These are phyloP conservation scores for Monopterus albus DNA, from an alignment of 2,113 vertebrate species.

Conservation along the genomic window DNA sequence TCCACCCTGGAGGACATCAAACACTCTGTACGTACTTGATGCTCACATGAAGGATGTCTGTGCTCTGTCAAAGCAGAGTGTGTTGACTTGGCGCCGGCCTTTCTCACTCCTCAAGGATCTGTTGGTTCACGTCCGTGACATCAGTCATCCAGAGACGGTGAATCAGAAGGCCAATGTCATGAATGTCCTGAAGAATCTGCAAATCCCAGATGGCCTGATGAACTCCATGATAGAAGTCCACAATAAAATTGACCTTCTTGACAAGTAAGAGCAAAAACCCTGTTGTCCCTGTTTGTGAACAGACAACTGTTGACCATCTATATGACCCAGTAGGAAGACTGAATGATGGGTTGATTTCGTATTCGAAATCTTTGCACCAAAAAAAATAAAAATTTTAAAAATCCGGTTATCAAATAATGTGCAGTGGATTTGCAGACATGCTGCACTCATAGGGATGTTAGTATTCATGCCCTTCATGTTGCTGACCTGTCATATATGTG, in stretches of 20 bases:
- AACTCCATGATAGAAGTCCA: slow-evolving; percentile 91
- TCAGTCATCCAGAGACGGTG: slow-evolving; percentile 89
- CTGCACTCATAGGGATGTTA: too few species aligned
- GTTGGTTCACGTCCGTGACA: slow-evolving; percentile 91
- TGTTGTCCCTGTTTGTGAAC: neutral
- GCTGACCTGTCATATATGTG: too few species aligned
- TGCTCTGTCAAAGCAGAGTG: neutral
- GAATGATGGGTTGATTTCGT: too few species aligned
- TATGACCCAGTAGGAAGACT: too few species aligned
- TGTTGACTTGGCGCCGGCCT: neutral
- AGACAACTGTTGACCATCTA: too few species aligned
- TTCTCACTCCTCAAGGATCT: slow-evolving; percentile 83
- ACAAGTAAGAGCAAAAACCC: slow-evolving; percentile 77
- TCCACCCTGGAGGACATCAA: slow-evolving; percentile 92
- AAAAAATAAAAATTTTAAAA: too few species aligned
- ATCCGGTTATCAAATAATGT: too few species aligned
- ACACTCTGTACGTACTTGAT: slow-evolving; percentile 83
- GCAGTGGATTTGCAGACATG: too few species aligned
- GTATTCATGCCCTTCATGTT: too few species aligned
- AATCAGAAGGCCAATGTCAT: slow-evolving; percentile 92
- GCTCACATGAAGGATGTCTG: neutral
- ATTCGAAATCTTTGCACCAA: too few species aligned
- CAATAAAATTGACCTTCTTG: slow-evolving; percentile 92
- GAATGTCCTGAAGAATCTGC: slow-evolving; percentile 85
- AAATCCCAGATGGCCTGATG: slow-evolving; percentile 83